These are phyloP conservation scores for Agonopterix alstromeriana DNA, from an alignment of 2,888 invertebrate species.

Conservation along the genomic window DNA sequence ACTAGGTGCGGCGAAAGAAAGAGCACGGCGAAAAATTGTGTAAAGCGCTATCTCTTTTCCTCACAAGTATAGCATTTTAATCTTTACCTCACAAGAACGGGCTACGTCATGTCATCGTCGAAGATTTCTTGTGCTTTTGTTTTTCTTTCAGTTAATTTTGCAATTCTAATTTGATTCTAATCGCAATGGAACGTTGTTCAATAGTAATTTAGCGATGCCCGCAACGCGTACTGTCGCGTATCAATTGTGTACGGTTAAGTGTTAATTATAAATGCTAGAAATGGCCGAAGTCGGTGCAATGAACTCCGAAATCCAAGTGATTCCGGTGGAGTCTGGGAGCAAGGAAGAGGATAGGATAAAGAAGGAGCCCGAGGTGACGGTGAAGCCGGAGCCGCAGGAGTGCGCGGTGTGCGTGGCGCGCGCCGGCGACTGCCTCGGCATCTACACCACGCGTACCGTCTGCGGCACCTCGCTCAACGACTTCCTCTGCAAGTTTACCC, in stretches of 20 bases:
- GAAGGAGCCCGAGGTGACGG: constrained; percentile 31
- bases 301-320: constrained; percentile 33
- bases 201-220: neutral
- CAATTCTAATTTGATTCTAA: constrained; percentile 3
- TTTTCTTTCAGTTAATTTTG: constrained; percentile 7
- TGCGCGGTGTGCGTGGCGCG: constrained; percentile 48
- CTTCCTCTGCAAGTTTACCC: constrained; percentile 45
- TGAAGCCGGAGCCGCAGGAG: constrained; percentile 52
- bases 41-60: too few relatives aligned
- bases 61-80: too few relatives aligned
- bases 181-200: neutral
- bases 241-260: neutral
- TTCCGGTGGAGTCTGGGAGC: constrained; percentile 22
- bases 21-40: too few relatives aligned
- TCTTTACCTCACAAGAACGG: neutral
- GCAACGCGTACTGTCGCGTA: neutral
- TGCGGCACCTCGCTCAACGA: constrained; percentile 38
- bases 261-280: constrained; percentile 13
- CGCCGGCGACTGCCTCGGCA: constrained; percentile 35
- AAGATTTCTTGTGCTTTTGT: constrained; percentile 4
- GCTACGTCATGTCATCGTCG: constrained; percentile 4
- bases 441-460: constrained; percentile 34
- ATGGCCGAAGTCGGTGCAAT: constrained; percentile 51
- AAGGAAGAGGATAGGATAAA: constrained; percentile 34
- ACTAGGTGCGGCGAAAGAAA: too few relatives aligned